Conservation (phyloP, 2,888 invertebrate genomes). For the Biston stratarius region DNA sequence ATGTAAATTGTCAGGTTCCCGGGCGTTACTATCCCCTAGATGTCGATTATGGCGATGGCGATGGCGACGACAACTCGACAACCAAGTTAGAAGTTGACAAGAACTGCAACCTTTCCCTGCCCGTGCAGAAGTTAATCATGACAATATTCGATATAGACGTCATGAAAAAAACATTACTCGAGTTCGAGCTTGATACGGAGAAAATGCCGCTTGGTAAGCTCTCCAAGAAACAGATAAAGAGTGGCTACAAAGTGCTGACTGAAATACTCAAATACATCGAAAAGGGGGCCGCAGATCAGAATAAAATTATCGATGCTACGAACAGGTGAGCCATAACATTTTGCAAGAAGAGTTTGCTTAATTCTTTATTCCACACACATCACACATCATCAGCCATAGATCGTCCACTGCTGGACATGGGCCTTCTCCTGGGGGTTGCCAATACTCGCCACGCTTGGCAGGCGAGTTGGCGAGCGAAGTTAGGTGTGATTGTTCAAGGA, state of each 20-base stretch:
- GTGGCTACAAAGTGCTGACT: slow-evolving; percentile 93
- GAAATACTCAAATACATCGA: slow-evolving; percentile 88
- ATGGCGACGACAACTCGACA: slow-evolving; percentile 77
- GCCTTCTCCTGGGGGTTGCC: too few species aligned
- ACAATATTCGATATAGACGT: slow-evolving; percentile 95
- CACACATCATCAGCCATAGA: too few species aligned
- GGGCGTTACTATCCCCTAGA: slow-evolving; percentile 94
- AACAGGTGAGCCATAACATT: slow-evolving; percentile 88
- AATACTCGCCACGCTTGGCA: too few species aligned
- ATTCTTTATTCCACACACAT: too few species aligned
- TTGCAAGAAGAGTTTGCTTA: too few species aligned
- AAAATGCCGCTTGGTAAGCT: slow-evolving; percentile 99
- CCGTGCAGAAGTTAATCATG: slow-evolving; percentile 93
- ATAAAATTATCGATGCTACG: slow-evolving; percentile 92
- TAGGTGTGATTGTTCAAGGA: too few species aligned
- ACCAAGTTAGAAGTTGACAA: slow-evolving; percentile 76
- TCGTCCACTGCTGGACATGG: too few species aligned
- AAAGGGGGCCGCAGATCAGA: slow-evolving; percentile 71
- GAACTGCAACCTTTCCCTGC: slow-evolving; percentile 89
- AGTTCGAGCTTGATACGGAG: slow-evolving; percentile 98
- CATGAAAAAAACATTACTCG: slow-evolving; percentile 97
- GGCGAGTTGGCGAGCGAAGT: too few species aligned
- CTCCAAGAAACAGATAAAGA: slow-evolving; percentile 95
- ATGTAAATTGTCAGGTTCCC: slow-evolving; percentile 81
- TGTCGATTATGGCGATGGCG: slow-evolving; percentile 92